phyloP scores from a whole-genome alignment of 2,113 vertebrate species.

The Actenoides lindsayi region DNA sequence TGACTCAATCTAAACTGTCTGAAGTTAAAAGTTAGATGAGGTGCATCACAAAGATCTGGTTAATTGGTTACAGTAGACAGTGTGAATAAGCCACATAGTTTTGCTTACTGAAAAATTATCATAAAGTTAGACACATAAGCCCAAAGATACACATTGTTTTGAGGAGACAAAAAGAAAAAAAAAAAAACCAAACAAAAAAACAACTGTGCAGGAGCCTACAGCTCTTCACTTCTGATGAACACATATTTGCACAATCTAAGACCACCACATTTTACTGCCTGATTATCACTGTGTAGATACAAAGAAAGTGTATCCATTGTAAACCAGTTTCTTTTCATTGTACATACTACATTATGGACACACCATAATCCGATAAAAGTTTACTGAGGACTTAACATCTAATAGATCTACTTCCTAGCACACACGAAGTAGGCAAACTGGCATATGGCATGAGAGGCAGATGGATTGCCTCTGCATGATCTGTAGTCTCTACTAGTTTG shows the following conservation, averaged over 20 bases:
- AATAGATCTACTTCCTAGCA: neutral
- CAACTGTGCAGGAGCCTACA: neutral
- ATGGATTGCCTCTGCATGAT: neutral
- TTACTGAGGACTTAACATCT: conserved; percentile 15
- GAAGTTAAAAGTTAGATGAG: neutral
- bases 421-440: neutral
- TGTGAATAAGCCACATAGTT: neutral
- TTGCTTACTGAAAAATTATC: neutral
- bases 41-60: neutral
- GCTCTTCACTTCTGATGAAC: neutral
- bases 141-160: neutral
- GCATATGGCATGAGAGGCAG: neutral
- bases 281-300: neutral
- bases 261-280: neutral
- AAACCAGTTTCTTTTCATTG: neutral
- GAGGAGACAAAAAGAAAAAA: neutral
- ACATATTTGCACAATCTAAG: neutral
- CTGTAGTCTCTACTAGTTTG: neutral
- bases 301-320: neutral
- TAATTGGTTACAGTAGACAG: neutral
- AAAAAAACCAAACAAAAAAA: neutral
- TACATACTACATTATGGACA: neutral
- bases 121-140: neutral
- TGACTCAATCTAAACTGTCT: neutral
- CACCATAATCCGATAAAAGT: neutral